Evolutionary conservation across 92 coral and sea anemone species (phyloP).

Genomic region (Phenganax marumi): DNA sequence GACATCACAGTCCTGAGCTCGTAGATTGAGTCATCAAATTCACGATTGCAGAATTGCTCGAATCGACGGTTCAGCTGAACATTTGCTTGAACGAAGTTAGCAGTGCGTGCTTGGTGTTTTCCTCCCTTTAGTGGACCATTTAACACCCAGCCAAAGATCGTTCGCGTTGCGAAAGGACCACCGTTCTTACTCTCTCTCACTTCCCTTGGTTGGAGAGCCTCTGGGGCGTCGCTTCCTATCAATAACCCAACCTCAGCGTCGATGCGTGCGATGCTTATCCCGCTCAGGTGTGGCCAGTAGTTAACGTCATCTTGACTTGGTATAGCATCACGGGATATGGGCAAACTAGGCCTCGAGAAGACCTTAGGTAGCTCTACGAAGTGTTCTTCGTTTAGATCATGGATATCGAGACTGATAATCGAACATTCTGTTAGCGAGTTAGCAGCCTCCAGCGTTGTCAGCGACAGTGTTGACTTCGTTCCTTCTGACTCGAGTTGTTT

Average conservation of each 20-base stretch:
- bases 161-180: slow-evolving; percentile 61
- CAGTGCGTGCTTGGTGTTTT: background rate
- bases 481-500: slow-evolving; percentile 30
- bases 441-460: slow-evolving; percentile 43
- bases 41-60: slow-evolving; percentile 53
- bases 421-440: slow-evolving; percentile 2
- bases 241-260: background rate
- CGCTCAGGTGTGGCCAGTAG: slow-evolving; percentile 42
- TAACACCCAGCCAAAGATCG: slow-evolving; percentile 66
- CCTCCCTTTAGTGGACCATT: slow-evolving; percentile 59
- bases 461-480: slow-evolving; percentile 39
- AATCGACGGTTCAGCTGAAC: slow-evolving; percentile 36
- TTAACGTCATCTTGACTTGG: slow-evolving; percentile 45
- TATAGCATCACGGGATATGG: slow-evolving; percentile 25
- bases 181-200: slow-evolving; percentile 50
- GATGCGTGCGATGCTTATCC: background rate
- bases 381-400: slow-evolving; percentile 37
- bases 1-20: slow-evolving; percentile 47
- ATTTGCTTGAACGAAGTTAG: slow-evolving; percentile 37
- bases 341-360: slow-evolving; percentile 37
- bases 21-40: slow-evolving; percentile 59
- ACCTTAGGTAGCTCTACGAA: slow-evolving; percentile 26
- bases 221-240: background rate
- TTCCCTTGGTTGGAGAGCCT: slow-evolving; percentile 44
- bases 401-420: slow-evolving; percentile 31